phyloP scores from a whole-genome alignment of 2,888 invertebrate species.

The Cantharis lateralis region DNA sequence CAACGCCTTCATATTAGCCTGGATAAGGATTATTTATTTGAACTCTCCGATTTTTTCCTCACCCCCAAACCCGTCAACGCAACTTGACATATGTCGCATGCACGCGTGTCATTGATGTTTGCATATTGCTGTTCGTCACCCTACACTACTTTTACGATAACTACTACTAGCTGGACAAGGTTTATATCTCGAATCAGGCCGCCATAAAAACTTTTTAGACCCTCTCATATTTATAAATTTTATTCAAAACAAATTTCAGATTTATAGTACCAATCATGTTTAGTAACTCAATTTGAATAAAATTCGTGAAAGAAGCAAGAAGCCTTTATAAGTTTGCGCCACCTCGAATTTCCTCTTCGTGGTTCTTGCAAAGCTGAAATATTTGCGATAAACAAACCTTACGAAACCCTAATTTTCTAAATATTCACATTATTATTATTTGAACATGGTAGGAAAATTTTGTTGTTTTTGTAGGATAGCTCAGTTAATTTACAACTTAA shows the following conservation, averaged over 20 bases:
- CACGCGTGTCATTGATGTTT: constrained; percentile 31
- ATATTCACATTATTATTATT: neutral
- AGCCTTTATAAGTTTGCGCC: neutral
- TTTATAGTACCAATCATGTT: neutral
- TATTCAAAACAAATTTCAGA: neutral
- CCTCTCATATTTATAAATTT: neutral
- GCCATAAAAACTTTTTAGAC: neutral
- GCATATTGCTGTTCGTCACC: constrained; percentile 27
- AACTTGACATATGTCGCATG: constrained; percentile 28
- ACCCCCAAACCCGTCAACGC: constrained; percentile 5
- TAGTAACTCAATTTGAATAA: neutral
- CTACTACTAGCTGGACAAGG: constrained; percentile 11
- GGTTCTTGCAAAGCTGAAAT: neutral
- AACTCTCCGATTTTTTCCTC: neutral
- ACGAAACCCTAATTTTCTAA: neutral
- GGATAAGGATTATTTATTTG: neutral
- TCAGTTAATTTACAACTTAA: neutral
- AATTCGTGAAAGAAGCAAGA: neutral
- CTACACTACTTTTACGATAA: constrained; percentile 20
- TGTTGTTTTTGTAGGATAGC: neutral
- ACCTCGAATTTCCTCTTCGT: neutral
- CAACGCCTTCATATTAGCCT: neutral
- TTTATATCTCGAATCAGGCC: constrained; percentile 4
- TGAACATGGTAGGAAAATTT: neutral
- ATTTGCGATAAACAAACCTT: neutral